Evolutionary conservation across 2,113 vertebrate genomes (phyloP).

Genomic region (Tachuris rubrigastra): DNA sequence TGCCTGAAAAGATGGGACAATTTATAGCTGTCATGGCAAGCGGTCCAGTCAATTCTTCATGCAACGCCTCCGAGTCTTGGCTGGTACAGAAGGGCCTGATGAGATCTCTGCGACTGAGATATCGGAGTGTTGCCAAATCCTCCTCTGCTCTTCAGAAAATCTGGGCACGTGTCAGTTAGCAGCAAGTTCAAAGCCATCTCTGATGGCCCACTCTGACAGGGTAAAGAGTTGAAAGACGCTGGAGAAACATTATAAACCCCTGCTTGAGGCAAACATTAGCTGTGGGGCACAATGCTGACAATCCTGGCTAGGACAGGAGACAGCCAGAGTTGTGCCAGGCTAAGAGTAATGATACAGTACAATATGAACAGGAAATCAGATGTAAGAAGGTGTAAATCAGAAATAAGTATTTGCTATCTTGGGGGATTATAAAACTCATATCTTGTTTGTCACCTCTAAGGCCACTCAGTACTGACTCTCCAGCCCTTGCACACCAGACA

Average conservation of each 20-base stretch:
- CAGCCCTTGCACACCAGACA: neutral
- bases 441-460: neutral
- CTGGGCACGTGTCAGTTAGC: neutral
- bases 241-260: neutral
- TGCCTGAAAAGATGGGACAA: neutral
- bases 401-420: neutral
- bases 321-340: neutral
- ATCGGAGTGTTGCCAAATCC: neutral
- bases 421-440: neutral
- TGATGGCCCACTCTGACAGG: neutral
- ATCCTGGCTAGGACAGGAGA: neutral
- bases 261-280: neutral
- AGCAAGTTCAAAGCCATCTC: slow-evolving; percentile 1
- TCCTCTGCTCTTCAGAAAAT: neutral
- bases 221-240: neutral
- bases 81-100: neutral
- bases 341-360: accelerated
- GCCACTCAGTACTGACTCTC: neutral
- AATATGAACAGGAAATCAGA: neutral
- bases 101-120: neutral
- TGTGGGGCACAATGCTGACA: neutral
- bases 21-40: slow-evolving; percentile 39
- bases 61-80: neutral
- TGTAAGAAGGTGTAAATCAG: neutral
- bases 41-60: neutral